Conservation (phyloP, 2,797 vertebrate species). For the Alauda arvensis region DNA sequence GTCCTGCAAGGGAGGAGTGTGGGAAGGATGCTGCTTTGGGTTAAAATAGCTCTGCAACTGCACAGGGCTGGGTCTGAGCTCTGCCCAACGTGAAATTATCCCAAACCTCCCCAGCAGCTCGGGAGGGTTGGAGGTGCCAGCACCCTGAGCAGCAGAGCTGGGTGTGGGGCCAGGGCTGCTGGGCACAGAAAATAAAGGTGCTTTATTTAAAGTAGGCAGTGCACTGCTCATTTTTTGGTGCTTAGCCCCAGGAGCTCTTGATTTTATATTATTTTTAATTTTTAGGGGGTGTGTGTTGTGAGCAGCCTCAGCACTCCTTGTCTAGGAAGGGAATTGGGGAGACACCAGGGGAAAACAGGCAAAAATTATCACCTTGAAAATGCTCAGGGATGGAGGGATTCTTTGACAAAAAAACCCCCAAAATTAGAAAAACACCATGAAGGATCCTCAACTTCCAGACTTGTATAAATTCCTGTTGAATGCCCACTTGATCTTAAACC, state of each 20-base stretch:
- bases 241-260: neutral
- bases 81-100: slow-evolving; percentile 21
- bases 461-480: slow-evolving; percentile 14
- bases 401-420: neutral
- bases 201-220: neutral
- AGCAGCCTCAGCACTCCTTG: neutral
- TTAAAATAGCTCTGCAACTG: slow-evolving; percentile 18
- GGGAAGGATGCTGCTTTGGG: slow-evolving; percentile 30
- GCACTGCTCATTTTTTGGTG: neutral
- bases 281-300: neutral
- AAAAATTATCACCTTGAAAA: neutral
- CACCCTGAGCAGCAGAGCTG: neutral
- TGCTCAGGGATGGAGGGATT: neutral
- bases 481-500: neutral
- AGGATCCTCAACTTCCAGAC: neutral
- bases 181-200: neutral
- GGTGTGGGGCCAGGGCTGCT: neutral
- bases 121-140: fast-evolving
- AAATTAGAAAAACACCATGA: neutral
- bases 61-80: neutral
- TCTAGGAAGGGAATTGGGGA: neutral
- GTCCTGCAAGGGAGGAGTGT: slow-evolving; percentile 18
- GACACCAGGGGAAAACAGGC: neutral
- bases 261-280: neutral
- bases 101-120: neutral